Conservation (phyloP, 2,113 vertebrate genomes). For the Malurus elegans region DNA sequence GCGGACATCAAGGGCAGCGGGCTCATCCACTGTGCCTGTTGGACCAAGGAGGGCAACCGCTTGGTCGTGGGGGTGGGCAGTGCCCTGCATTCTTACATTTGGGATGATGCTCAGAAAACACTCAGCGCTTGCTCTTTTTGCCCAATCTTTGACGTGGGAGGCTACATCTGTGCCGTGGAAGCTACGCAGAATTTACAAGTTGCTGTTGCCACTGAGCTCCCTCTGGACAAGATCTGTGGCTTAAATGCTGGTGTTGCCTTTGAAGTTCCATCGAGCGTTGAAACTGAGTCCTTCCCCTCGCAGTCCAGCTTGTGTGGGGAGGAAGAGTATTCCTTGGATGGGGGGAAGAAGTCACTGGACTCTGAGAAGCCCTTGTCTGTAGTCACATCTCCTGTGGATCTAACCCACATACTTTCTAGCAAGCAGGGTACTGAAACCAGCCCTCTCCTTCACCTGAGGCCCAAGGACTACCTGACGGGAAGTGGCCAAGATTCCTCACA, state of each 20-base stretch:
- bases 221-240: constrained; percentile 88
- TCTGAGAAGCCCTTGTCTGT: constrained; percentile 62
- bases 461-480: constrained; percentile 82
- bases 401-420: constrained; percentile 82
- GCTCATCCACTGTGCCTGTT: constrained; percentile 89
- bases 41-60: constrained; percentile 89
- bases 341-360: constrained; percentile 70
- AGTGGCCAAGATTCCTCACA: constrained; percentile 91
- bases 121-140: constrained; percentile 82
- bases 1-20: constrained; percentile 80
- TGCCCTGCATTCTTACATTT: constrained; percentile 88
- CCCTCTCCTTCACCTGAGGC: constrained; percentile 82
- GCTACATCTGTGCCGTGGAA: constrained; percentile 82
- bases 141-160: constrained; percentile 86
- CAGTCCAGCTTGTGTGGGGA: constrained; percentile 63
- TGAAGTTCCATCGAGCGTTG: constrained; percentile 54
- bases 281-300: constrained; percentile 17
- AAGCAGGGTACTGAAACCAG: constrained; percentile 78
- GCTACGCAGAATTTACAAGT: constrained; percentile 81
- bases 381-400: constrained; percentile 76
- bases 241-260: constrained; percentile 82
- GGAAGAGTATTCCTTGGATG: constrained; percentile 65
- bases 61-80: constrained; percentile 89
- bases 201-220: constrained; percentile 88
- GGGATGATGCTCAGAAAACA: constrained; percentile 86